Conservation (phyloP, 2,888 invertebrate genomes). For the Synanthedon andrenaeformis region DNA sequence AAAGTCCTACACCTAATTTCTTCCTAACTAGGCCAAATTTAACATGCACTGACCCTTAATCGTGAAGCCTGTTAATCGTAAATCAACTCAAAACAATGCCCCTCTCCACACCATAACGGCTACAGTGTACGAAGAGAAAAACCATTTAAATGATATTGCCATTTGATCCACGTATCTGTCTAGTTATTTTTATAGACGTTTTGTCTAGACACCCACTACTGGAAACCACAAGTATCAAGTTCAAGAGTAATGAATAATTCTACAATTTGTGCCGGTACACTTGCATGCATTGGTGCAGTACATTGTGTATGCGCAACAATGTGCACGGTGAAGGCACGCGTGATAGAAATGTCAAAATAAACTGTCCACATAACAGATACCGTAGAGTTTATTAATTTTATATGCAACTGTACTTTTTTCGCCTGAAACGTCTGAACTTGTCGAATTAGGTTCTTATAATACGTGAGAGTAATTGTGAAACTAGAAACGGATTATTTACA, state of each 20-base stretch:
- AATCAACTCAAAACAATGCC: no score
- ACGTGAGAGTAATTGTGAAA: no score
- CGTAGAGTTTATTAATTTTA: not conserved
- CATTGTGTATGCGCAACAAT: constrained; percentile 29
- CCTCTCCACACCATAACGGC: no score
- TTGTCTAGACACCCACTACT: not conserved
- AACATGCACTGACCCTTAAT: no score
- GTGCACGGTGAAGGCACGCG: constrained; percentile 18
- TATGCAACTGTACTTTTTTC: constrained; percentile 1
- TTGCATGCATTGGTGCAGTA: constrained; percentile 31
- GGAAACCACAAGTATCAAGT: constrained; percentile 1
- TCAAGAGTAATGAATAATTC: constrained; percentile 38
- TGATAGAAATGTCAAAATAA: constrained; percentile 27
- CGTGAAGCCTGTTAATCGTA: no score
- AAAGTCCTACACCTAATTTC: no score
- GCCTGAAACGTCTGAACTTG: not conserved
- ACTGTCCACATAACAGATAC: constrained; percentile 5
- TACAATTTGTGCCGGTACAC: constrained; percentile 28
- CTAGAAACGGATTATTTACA: no score
- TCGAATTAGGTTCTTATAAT: no score
- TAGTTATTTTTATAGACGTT: not conserved
- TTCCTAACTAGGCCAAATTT: no score
- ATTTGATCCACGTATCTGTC: constrained; percentile 16
- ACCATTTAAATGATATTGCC: constrained; percentile 14
- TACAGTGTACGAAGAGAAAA: constrained; percentile 3